phyloP scores from a whole-genome alignment of 2,888 invertebrate species.

The Drosophila macrothrix region DNA sequence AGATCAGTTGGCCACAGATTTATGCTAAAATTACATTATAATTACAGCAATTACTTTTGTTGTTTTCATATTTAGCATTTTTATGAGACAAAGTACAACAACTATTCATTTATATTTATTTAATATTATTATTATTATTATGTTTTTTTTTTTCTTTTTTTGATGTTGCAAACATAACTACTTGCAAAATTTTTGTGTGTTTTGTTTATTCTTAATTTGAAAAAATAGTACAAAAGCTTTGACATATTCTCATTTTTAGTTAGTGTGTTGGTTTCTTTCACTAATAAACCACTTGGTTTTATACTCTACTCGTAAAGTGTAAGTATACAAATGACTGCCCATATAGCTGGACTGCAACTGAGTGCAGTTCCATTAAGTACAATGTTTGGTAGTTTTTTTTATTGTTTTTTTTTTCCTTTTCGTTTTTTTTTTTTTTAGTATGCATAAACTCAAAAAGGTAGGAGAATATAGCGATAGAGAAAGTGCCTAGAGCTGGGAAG shows the following conservation, averaged over 20 bases:
- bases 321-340: conserved; percentile 83
- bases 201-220: conserved; percentile 59
- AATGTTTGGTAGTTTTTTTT: conserved; percentile 54
- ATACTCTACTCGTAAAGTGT: conserved; percentile 52
- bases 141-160: conserved; percentile 17
- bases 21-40: conserved; percentile 73
- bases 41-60: conserved; percentile 66
- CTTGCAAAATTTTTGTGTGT: conserved; percentile 51
- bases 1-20: conserved; percentile 63
- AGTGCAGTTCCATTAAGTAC: conserved; percentile 71
- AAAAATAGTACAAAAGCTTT: conserved; percentile 82
- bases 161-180: conserved; percentile 49
- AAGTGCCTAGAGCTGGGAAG: conserved; percentile 52
- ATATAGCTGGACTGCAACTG: conserved; percentile 80
- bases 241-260: conserved; percentile 63
- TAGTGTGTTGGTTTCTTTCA: conserved; percentile 56
- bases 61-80: conserved; percentile 52
- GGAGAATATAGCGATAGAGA: conserved; percentile 55
- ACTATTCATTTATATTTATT: conserved; percentile 53
- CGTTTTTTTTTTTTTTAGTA: conserved; percentile 55
- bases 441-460: conserved; percentile 65
- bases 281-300: conserved; percentile 56
- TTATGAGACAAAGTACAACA: conserved; percentile 81
- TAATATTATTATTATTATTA: conserved; percentile 26
- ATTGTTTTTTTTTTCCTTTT: conserved; percentile 21